Evolutionary conservation across 2,888 invertebrate genomes (phyloP).

Genomic region (Drosophila nigricruria): DNA sequence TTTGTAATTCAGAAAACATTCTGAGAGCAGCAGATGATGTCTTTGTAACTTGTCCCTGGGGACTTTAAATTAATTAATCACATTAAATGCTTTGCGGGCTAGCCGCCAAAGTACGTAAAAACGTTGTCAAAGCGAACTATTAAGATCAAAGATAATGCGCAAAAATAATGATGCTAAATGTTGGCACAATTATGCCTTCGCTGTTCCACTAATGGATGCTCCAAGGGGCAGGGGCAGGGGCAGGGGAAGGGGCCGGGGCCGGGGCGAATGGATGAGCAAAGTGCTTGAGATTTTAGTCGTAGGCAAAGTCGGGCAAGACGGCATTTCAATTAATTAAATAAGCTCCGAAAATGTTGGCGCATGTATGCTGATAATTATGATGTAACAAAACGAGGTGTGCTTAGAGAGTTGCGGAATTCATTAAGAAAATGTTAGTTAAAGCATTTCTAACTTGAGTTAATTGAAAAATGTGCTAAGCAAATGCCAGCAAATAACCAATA

Average conservation of each 20-base stretch:
- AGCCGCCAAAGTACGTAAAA: slow-evolving; percentile 18
- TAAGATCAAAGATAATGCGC: slow-evolving; percentile 75
- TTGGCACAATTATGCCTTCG: slow-evolving; percentile 68
- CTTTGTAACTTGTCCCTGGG: slow-evolving; percentile 18
- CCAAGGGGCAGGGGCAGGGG: slow-evolving; percentile 6
- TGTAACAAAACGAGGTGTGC: slow-evolving; percentile 13
- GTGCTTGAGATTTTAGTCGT: slow-evolving; percentile 6
- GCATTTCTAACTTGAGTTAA: not conserved
- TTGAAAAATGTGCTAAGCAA: not conserved
- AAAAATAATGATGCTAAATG: slow-evolving; percentile 74
- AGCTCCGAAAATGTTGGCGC: slow-evolving; percentile 24
- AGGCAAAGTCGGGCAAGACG: slow-evolving; percentile 14
- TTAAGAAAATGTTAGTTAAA: not conserved
- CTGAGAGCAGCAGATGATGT: slow-evolving; percentile 17
- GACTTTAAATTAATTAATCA: slow-evolving; percentile 76
- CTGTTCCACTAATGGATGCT: slow-evolving; percentile 57
- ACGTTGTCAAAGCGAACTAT: slow-evolving; percentile 69
- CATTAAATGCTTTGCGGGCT: slow-evolving; percentile 63
- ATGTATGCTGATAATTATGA: slow-evolving; percentile 33
- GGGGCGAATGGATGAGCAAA: slow-evolving; percentile 1
- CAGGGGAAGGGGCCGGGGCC: too few species aligned
- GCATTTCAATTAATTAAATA: slow-evolving; percentile 67
- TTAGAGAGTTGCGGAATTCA: not conserved
- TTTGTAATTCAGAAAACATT: slow-evolving; percentile 22
- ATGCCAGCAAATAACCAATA: not conserved